phyloP scores from a whole-genome alignment of 2,797 vertebrate genomes.

The Characodon lateralis region DNA sequence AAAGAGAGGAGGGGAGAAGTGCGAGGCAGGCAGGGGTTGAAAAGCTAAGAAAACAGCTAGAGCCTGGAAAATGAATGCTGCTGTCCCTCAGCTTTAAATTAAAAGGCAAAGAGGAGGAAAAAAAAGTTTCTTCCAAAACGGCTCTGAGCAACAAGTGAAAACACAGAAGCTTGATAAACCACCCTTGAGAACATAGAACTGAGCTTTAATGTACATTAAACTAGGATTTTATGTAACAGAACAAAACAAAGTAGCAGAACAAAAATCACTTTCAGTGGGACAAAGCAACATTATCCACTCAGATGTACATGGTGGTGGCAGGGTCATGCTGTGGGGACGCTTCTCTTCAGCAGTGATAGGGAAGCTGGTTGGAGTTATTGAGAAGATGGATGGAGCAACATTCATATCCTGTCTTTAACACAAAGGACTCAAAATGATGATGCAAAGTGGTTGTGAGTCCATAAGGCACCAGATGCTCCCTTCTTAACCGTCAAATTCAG shows the following conservation, averaged over 20 bases:
- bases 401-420: not conserved
- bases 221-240: not conserved
- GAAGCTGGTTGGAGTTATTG: not conserved
- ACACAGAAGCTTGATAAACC: not conserved
- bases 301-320: not conserved
- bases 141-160: not conserved
- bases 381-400: not conserved
- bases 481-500: not conserved
- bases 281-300: not conserved
- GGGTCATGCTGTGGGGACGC: not conserved
- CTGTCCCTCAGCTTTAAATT: not conserved
- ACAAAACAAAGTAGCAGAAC: not conserved
- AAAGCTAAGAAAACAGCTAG: conserved; percentile 17
- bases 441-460: conserved; percentile 8
- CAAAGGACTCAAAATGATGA: conserved; percentile 13
- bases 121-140: not conserved
- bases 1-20: conserved; percentile 30
- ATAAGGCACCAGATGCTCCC: not conserved
- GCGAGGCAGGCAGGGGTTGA: conserved; percentile 40
- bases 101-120: not conserved
- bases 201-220: not conserved
- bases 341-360: not conserved
- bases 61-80: conserved; percentile 4
- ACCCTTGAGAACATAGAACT: not conserved
- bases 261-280: not conserved